These are phyloP conservation scores for Melanogrammus aeglefinus DNA, from an alignment of 2,797 vertebrate species.

Conservation along the genomic window DNA sequence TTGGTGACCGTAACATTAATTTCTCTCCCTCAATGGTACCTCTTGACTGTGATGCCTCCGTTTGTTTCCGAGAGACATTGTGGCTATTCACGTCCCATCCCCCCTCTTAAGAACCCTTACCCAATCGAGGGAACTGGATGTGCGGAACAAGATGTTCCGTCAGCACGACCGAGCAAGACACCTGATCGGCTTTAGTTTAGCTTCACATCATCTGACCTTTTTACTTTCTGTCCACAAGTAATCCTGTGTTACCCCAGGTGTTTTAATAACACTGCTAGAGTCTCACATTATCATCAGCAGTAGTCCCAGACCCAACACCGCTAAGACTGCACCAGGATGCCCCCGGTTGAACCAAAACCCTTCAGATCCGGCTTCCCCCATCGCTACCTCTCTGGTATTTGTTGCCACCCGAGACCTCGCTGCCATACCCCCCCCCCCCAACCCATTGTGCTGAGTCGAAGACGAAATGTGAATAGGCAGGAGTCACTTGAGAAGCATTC, in stretches of 20 bases:
- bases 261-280: not conserved
- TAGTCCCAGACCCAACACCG: not conserved
- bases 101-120: too few relatives aligned
- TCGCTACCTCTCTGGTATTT: conserved; percentile 56
- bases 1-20: conserved; percentile 53
- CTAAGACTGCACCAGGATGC: too few relatives aligned
- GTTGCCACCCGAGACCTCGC: conserved; percentile 52
- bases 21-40: conserved; percentile 52
- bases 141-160: not conserved
- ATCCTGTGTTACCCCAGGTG: not conserved
- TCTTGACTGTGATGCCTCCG: not conserved
- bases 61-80: not conserved
- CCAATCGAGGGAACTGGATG: not conserved
- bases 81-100: not conserved
- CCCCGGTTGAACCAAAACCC: not conserved
- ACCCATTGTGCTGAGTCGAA: conserved; percentile 50
- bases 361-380: conserved; percentile 50
- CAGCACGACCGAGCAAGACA: not conserved
- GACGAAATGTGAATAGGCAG: conserved; percentile 70
- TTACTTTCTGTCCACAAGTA: not conserved
- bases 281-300: not conserved
- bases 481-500: conserved; percentile 65
- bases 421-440: conserved; percentile 23
- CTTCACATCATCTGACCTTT: not conserved
- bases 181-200: not conserved